phyloP scores from a whole-genome alignment of 2,888 invertebrate species.

The Dorcus hopei region DNA sequence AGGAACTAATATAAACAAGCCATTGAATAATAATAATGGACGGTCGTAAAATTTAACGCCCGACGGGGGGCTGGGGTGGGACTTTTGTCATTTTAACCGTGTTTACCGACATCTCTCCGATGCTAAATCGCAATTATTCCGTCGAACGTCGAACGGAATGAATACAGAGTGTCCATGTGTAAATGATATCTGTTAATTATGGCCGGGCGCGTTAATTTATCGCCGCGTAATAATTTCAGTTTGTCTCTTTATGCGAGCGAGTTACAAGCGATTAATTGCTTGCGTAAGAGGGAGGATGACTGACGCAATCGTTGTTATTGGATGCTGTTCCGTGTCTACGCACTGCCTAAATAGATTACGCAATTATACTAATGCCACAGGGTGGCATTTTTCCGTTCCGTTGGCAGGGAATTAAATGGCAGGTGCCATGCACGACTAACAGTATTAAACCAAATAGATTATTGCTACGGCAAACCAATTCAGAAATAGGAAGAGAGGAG shows the following conservation, averaged over 20 bases:
- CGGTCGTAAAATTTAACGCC: not conserved
- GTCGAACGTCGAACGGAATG: not conserved
- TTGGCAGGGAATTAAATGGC: too few species aligned
- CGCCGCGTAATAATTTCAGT: not conserved
- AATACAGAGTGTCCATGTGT: not conserved
- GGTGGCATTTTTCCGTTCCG: not conserved
- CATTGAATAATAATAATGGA: conserved; percentile 32
- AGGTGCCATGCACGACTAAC: too few species aligned
- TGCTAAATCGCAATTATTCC: not conserved
- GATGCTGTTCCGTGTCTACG: conserved; percentile 23
- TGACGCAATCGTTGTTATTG: conserved; percentile 27
- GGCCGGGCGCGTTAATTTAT: not conserved
- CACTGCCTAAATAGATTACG: conserved; percentile 20
- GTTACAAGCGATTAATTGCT: conserved; percentile 5
- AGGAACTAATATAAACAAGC: conserved; percentile 33
- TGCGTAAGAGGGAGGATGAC: conserved; percentile 17
- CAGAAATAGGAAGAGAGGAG: too few species aligned
- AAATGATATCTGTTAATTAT: conserved; percentile 1
- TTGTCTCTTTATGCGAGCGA: too few species aligned
- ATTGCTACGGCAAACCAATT: too few species aligned
- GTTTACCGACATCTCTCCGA: conserved; percentile 3
- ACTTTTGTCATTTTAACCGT: conserved; percentile 10
- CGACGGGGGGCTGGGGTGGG: not conserved
- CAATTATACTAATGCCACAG: conserved; percentile 2
- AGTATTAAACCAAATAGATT: too few species aligned